A percentile compares a stretch with the other conserved stretches of the same genome.
Conservation (phyloP, 2,888 invertebrate species). For the Lingula anatina region DNA sequence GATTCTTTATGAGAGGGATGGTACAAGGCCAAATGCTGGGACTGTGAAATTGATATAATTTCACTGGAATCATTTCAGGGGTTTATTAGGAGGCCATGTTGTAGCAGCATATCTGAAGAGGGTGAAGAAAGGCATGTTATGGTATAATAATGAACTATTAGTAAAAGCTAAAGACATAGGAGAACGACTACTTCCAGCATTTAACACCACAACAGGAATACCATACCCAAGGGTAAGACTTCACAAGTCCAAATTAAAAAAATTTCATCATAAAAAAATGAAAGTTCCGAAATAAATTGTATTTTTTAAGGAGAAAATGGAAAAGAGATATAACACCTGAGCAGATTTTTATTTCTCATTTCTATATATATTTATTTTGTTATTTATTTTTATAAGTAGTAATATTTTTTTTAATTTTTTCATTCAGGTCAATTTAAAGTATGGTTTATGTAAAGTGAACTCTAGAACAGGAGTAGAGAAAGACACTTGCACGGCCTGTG, state of each 20-base stretch:
- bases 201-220: slow-evolving; percentile 95
- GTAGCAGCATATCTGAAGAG: slow-evolving; percentile 76
- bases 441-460: slow-evolving; percentile 64
- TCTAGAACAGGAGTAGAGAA: slow-evolving; percentile 22
- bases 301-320: too few relatives aligned
- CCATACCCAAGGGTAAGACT: slow-evolving; percentile 89
- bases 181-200: slow-evolving; percentile 88
- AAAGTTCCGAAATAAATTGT: too few relatives aligned
- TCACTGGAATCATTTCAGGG: too few relatives aligned
- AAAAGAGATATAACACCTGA: too few relatives aligned
- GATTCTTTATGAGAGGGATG: too few relatives aligned
- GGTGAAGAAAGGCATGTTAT: slow-evolving; percentile 55
- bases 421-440: slow-evolving; percentile 45
- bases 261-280: too few relatives aligned
- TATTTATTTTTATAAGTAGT: slow-evolving; percentile 1
- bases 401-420: not conserved
- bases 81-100: slow-evolving; percentile 87
- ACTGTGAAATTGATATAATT: too few relatives aligned
- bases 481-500: slow-evolving; percentile 97
- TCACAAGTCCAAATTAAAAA: too few relatives aligned
- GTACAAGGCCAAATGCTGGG: too few relatives aligned
- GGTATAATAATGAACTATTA: slow-evolving; percentile 74
- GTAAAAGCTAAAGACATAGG: slow-evolving; percentile 89
- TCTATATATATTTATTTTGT: slow-evolving; percentile 3
- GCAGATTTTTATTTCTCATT: not conserved